Percentiles rank a stretch among this genome's conserved stretches.
These are phyloP conservation scores for Agrochola lota DNA, from an alignment of 2,888 invertebrate species.

Conservation along the genomic window DNA sequence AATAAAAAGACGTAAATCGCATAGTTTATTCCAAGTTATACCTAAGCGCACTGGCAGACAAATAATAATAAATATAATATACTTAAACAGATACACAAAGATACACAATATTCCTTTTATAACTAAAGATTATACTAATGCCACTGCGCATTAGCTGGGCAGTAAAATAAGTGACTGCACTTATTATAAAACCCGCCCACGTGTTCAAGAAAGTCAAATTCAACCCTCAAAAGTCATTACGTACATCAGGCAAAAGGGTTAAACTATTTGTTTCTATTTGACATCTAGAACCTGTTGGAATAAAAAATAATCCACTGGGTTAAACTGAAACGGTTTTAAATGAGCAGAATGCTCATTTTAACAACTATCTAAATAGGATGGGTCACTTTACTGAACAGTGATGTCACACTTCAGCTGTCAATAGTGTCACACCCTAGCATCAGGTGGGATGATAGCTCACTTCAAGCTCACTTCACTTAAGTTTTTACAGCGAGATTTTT, in stretches of 20 bases:
- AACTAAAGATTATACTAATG: no score
- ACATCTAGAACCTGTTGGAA: background rate
- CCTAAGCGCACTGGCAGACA: no score
- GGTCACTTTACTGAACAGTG: no score
- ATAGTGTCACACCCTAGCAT: no score
- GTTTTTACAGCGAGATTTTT: background rate
- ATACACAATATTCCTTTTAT: constrained; percentile 1
- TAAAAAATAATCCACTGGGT: background rate
- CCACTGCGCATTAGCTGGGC: no score
- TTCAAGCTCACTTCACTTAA: background rate
- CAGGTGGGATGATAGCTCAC: no score
- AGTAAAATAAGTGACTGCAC: background rate
- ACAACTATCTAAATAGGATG: background rate
- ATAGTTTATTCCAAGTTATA: background rate
- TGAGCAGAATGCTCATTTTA: background rate
- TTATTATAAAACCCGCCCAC: constrained; percentile 1
- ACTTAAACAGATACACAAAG: no score
- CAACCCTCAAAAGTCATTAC: constrained; percentile 1
- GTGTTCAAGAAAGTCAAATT: constrained; percentile 9
- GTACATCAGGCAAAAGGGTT: background rate
- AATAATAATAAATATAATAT: background rate
- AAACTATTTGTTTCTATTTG: constrained; percentile 1
- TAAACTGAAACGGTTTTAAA: background rate
- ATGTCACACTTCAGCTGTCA: no score
- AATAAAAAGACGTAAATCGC: background rate